These are phyloP conservation scores for Noctilio leporinus DNA, from an alignment of 2,113 vertebrate species.

Conservation along the genomic window DNA sequence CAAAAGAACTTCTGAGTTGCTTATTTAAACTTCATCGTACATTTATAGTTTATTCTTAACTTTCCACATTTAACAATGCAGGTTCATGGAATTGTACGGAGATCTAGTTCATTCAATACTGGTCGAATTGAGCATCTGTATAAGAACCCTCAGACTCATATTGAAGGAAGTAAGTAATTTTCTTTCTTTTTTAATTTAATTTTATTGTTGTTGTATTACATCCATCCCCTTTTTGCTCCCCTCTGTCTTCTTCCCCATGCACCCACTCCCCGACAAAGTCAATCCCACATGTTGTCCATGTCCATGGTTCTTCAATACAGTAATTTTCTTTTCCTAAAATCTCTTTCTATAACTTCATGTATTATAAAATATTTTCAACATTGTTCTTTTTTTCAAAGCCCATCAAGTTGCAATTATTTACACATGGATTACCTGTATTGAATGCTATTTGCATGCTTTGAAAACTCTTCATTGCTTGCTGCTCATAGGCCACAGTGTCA, in stretches of 20 bases:
- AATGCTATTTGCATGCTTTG: not conserved
- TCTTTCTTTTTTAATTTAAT: no score
- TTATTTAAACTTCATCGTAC: not conserved
- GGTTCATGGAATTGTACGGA: constrained; percentile 96
- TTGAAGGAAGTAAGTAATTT: constrained; percentile 92
- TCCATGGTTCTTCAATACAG: no score
- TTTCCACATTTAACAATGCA: constrained; percentile 64
- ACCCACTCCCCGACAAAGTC: no score
- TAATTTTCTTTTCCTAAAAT: constrained; percentile 27
- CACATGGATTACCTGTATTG: not conserved
- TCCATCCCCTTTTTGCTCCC: no score
- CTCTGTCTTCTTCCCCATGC: no score
- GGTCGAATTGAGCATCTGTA: constrained; percentile 98
- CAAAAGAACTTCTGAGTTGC: not conserved
- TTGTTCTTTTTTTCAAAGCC: not conserved
- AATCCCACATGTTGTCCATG: no score
- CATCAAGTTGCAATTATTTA: not conserved
- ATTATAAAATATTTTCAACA: not conserved
- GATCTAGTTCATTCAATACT: constrained; percentile 98
- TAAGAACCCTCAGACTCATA: constrained; percentile 93
- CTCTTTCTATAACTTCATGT: not conserved
- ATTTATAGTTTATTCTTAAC: not conserved
- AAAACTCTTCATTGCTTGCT: not conserved
- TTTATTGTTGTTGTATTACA: no score
- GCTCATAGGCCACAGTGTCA: not conserved